Base-by-base conservation (phyloP, 2,797 vertebrate genomes). In the Bryconaethiops microstoma region DNA sequence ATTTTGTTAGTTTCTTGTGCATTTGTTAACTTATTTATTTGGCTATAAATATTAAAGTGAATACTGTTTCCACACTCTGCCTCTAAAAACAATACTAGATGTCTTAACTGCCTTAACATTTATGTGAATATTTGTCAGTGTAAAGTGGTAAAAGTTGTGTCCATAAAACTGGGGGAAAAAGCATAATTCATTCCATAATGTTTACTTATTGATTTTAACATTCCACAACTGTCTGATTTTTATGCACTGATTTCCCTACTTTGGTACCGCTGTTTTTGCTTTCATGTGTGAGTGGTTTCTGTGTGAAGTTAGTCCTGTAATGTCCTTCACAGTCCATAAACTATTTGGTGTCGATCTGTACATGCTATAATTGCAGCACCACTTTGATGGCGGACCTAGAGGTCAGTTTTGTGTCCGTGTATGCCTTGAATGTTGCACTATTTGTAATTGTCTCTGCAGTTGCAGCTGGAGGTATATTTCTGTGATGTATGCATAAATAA, bases 1-100 rank as follows among this genome's bases (percentile, higher is more conserved):
- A 74, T 87, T 88, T 88, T 87, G 87, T 63, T 73, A 82, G 7
- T 54, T 84, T 80, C 85, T 87, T 89, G 21, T 74, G 23, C 35
- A 59, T 59, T 54, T 79, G n/a, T 42, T 67, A 21, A 13, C 17
- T 68, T 17, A 86, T 88, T 83, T 86, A 39, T 59, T 72, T 62
- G 39, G 74, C 63, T 81, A 42, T 64, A 50, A 70, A 74, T 64
- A 7, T 64, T 72, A 23, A 70, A 55, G 8, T 39, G 23, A 48
- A 54, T 52, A n/a, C 59, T 29, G 1, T 39, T 13, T 3, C 6
- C 57, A 23, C 21, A 4, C 10, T 59, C 1, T 1, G 52, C 35
- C 40, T 52, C n/a, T 48, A n/a, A 60, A 2, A 21, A 21, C 10
- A 75, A 12, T 67, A n/a, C 35, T 42, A 57, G 54, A 29, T 73